Percentiles rank a stretch among this genome's conserved stretches.
Conservation (phyloP, 2,888 invertebrate genomes). For the Pyrrhosoma nymphula region DNA sequence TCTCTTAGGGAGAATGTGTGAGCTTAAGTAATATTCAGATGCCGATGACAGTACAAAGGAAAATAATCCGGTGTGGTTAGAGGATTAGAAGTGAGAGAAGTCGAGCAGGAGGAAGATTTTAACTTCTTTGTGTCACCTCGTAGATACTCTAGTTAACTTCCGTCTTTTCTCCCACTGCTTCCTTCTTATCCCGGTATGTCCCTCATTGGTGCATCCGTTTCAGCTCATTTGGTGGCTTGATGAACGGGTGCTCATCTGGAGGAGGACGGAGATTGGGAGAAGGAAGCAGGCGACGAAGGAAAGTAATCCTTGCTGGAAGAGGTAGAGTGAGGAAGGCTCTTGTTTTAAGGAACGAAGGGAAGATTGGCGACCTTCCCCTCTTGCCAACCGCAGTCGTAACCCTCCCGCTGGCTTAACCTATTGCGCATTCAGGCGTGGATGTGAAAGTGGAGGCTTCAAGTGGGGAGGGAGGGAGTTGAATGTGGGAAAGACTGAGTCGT, state of each 20-base stretch:
- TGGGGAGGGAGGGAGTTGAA: not conserved
- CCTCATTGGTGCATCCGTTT: not conserved
- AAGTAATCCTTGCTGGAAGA: not conserved
- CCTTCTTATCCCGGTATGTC: not conserved
- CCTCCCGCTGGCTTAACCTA: not conserved
- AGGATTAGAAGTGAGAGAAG: too few relatives aligned
- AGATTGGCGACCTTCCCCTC: not conserved
- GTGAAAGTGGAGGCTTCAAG: not conserved
- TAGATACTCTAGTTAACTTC: not conserved
- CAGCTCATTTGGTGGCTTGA: not conserved
- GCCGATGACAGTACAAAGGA: too few relatives aligned
- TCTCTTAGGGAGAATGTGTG: too few relatives aligned
- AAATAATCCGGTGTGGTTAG: too few relatives aligned
- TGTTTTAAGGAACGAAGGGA: not conserved
- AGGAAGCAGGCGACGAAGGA: not conserved
- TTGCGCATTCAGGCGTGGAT: not conserved
- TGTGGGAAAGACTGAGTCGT: too few relatives aligned
- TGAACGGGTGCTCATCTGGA: not conserved
- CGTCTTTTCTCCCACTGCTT: not conserved
- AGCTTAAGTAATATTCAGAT: too few relatives aligned
- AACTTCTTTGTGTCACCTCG: not conserved
- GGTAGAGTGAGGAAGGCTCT: not conserved
- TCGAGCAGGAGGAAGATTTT: too few relatives aligned
- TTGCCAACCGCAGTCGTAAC: not conserved
- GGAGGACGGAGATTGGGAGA: too few relatives aligned